Evolutionary conservation across 2,797 vertebrate genomes (phyloP), one percentile per base, ranked within the genome.

Genomic region (Rhabdomys pumilio): DNA sequence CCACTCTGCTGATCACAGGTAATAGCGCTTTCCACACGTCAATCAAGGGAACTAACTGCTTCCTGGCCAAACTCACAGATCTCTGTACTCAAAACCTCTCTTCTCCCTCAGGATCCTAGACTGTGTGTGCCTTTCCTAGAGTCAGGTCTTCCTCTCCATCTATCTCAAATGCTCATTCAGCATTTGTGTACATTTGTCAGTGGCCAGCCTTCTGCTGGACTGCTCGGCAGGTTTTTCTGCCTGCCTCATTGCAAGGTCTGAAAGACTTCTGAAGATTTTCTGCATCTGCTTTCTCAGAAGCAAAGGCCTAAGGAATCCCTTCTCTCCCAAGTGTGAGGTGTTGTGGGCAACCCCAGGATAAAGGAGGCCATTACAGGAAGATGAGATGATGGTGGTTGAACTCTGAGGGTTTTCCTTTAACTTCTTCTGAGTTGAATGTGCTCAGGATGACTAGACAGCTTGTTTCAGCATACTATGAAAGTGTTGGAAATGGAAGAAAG

Each of bases 381-480:
- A 41, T 59, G 24, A 69, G 57, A 41, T 59, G 24, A 6, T 22
- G 19, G 81, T 17, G 44, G n/a, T 79, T 79, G 44, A 41, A n/a
- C 17, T 13, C 63, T 10, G 47, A 50, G 5, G 9, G 44, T 79
- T 88, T 82, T 89, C 61, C 47, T 77, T 79, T n/a, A 34, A 13
- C n/a, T 59, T 53, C 53, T 61, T 53, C 89, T 82, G 81, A 77
- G 77, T 6, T 67, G 47, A 38, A 67, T 77, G 34, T 53, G 61
- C 81, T 12, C 75, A 20, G 83, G 89, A 53, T 89, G 82, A 88
- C 6, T 79, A 41, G 47, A 63, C 44, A 47, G 88, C 26, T 41
- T 87, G 81, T 89, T 94, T 81, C 59, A 63, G 53, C 93, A 96
- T 59, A 93, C 65, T 47, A 72, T 96, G 80, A 89, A 61, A 29